Conservation (phyloP, 2,797 vertebrate species). For the Poeciliopsis paucimaculata region DNA sequence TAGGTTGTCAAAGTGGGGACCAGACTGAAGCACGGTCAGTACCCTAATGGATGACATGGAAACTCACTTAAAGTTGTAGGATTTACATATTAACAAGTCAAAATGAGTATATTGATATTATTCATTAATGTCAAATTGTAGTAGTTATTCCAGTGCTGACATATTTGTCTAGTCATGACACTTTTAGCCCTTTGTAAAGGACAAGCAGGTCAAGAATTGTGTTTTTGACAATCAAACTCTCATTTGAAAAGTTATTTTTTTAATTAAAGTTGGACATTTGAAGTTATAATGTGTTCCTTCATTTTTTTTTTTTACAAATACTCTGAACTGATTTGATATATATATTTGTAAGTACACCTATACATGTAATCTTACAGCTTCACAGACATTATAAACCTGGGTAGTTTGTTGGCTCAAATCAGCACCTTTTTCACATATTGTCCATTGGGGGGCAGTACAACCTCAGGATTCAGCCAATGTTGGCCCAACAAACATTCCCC, state of each 20-base stretch:
- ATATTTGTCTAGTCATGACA: not conserved
- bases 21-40: not conserved
- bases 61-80: not conserved
- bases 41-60: not conserved
- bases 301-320: not conserved
- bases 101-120: not conserved
- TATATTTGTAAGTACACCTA: not conserved
- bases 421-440: slow-evolving; percentile 19
- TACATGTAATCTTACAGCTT: not conserved
- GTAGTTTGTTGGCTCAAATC: not conserved
- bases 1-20: not conserved
- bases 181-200: not conserved
- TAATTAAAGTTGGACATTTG: not conserved
- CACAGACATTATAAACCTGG: not conserved
- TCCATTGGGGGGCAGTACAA: slow-evolving; percentile 95
- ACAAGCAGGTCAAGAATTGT: not conserved
- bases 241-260: not conserved
- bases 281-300: not conserved
- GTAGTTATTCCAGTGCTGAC: not conserved
- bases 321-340: not conserved
- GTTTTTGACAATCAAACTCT: not conserved
- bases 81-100: not conserved
- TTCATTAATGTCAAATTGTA: not conserved
- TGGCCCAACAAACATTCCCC: slow-evolving; percentile 21
- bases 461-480: slow-evolving; percentile 76